Conservation (phyloP, 2,797 vertebrate species). For the Lagocephalus sceleratus region DNA sequence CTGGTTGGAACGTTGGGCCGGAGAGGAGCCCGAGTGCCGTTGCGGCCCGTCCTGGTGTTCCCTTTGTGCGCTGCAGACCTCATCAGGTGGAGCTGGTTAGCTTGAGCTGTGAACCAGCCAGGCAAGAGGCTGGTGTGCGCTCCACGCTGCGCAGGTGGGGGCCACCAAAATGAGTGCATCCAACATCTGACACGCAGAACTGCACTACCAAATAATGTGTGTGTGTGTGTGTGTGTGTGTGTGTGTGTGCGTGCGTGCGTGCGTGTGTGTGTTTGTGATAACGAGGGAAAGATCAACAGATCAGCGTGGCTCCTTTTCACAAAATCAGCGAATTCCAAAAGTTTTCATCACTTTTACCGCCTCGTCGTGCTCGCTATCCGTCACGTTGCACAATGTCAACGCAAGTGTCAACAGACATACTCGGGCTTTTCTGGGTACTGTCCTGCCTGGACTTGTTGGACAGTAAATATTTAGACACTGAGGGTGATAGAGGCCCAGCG, state of each 20-base stretch:
- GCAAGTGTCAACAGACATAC: constrained; percentile 51
- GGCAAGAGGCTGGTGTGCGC: no score
- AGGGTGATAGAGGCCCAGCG: constrained; percentile 43
- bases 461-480: constrained; percentile 76
- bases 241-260: no score
- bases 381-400: constrained; percentile 50
- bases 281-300: no score
- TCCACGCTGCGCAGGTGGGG: no score
- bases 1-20: constrained; percentile 3
- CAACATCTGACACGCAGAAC: no score
- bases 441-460: constrained; percentile 51
- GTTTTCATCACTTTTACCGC: constrained; percentile 16
- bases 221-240: no score
- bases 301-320: constrained; percentile 3
- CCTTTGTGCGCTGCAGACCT: background rate
- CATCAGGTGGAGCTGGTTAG: background rate
- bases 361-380: constrained; percentile 18
- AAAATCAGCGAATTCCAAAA: constrained; percentile 30
- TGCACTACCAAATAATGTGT: no score
- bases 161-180: no score
- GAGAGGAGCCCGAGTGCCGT: background rate
- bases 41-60: no score
- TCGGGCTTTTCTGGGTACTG: constrained; percentile 50
- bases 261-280: no score
- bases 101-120: no score